These are phyloP conservation scores for Alethe castanea DNA, from an alignment of 2,113 vertebrate genomes.

Conservation along the genomic window DNA sequence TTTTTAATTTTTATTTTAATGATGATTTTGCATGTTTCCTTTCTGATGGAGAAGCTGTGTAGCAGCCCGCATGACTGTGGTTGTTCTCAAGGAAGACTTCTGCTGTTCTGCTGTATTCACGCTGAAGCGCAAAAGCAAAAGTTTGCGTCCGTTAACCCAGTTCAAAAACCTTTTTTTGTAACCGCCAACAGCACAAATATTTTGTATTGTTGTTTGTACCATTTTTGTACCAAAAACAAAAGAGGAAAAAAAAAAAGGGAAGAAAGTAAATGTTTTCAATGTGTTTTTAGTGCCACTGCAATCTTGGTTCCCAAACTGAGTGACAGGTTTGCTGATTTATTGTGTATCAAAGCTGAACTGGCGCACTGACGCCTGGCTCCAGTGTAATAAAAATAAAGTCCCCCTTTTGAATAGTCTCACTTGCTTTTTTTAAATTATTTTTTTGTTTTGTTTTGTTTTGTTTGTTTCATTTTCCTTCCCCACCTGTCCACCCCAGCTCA, in stretches of 20 bases:
- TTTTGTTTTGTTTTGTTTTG: no score
- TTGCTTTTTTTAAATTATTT: not conserved
- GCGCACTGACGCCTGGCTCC: constrained; percentile 56
- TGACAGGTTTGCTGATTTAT: constrained; percentile 82
- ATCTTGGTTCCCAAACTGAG: constrained; percentile 84
- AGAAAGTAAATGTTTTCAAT: constrained; percentile 80
- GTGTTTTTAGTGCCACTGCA: constrained; percentile 90
- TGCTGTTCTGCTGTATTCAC: constrained; percentile 72
- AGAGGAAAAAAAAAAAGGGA: constrained; percentile 50
- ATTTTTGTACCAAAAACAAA: constrained; percentile 90
- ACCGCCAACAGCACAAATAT: constrained; percentile 96
- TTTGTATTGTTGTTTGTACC: constrained; percentile 99
- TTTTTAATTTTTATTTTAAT: constrained; percentile 14
- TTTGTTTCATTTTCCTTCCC: not conserved
- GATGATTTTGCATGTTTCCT: constrained; percentile 88
- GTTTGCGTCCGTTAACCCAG: constrained; percentile 74
- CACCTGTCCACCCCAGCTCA: accelerated
- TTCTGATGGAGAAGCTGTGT: constrained; percentile 77
- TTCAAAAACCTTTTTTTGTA: constrained; percentile 88
- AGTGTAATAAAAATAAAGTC: constrained; percentile 76
- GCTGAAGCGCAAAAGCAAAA: constrained; percentile 65
- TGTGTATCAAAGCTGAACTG: constrained; percentile 77
- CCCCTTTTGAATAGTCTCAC: constrained; percentile 62
- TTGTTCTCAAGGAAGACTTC: constrained; percentile 75
- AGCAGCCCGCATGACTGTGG: constrained; percentile 86